These are phyloP conservation scores for Mya arenaria DNA, from an alignment of 1,140 invertebrate genomes.

Conservation along the genomic window DNA sequence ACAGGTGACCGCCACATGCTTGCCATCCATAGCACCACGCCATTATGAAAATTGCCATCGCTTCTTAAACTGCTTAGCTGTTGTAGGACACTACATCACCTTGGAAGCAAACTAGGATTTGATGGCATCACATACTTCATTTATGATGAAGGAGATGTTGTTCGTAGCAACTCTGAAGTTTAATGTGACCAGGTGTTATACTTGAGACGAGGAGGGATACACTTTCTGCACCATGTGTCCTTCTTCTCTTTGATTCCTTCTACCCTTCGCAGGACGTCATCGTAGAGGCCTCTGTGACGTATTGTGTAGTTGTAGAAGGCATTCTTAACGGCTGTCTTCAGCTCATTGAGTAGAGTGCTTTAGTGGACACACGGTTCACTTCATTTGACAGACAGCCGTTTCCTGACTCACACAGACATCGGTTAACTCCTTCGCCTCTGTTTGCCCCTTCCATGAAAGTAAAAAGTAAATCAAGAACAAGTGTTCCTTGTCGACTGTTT, in stretches of 20 bases:
- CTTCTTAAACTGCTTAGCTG: conserved; percentile 34
- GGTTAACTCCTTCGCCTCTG: neutral
- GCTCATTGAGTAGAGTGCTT: conserved; percentile 4
- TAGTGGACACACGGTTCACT: neutral
- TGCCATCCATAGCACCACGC: conserved; percentile 47
- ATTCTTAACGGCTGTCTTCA: conserved; percentile 12
- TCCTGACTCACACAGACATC: conserved; percentile 22
- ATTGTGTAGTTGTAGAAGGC: conserved; percentile 48
- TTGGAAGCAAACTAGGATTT: conserved; percentile 48
- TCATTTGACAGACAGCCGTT: conserved; percentile 18
- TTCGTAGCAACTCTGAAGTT: conserved; percentile 52
- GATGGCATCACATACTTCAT: conserved; percentile 16
- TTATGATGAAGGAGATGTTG: conserved; percentile 31
- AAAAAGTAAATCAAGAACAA: conserved; percentile 27
- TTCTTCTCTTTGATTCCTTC: conserved; percentile 25
- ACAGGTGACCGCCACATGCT: conserved; percentile 50
- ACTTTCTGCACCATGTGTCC: conserved; percentile 45
- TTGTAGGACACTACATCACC: conserved; percentile 42
- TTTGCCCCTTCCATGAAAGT: conserved; percentile 5
- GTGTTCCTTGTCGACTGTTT: neutral
- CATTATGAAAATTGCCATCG: neutral
- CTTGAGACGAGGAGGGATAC: conserved; percentile 40
- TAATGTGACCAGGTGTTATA: conserved; percentile 39
- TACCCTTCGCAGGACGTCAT: conserved; percentile 46
- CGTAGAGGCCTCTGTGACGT: conserved; percentile 35